Percentiles rank a stretch among this genome's conserved stretches.
phyloP scores from a whole-genome alignment of 1,140 invertebrate genomes.

The Diachasmimorpha longicaudata region DNA sequence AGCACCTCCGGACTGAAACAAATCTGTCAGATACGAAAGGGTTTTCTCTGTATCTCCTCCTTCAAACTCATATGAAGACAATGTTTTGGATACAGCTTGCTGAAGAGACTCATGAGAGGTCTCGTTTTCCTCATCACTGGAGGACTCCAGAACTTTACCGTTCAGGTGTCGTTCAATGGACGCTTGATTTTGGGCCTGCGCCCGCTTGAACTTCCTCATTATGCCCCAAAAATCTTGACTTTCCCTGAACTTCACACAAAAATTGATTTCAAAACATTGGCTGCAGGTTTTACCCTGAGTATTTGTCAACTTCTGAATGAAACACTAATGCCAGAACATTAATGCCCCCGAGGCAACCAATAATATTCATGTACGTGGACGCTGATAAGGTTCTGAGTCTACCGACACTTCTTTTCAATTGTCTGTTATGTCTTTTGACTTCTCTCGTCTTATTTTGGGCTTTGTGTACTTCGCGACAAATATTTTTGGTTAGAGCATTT shows the following conservation, averaged over 20 bases:
- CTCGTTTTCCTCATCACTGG: slow-evolving; percentile 57
- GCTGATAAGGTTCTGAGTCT: not conserved
- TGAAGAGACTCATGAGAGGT: slow-evolving; percentile 41
- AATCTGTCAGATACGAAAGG: slow-evolving; percentile 75
- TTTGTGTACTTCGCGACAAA: not conserved
- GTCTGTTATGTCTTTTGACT: not conserved
- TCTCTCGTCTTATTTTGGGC: not conserved
- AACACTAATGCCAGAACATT: not conserved
- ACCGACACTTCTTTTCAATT: too few relatives aligned
- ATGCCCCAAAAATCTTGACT: slow-evolving; percentile 8
- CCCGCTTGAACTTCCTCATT: slow-evolving; percentile 65
- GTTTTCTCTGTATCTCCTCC: slow-evolving; percentile 66
- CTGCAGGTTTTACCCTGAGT: not conserved
- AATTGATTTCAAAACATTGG: not conserved
- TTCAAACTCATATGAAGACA: slow-evolving; percentile 59
- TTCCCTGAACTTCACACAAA: not conserved
- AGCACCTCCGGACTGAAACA: slow-evolving; percentile 76
- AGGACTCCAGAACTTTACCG: slow-evolving; percentile 55
- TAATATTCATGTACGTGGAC: not conserved
- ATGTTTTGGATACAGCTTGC: slow-evolving; percentile 46
- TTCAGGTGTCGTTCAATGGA: slow-evolving; percentile 67
- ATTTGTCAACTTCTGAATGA: not conserved
- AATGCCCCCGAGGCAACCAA: not conserved
- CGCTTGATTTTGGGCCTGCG: slow-evolving; percentile 66
- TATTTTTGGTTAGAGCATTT: not conserved